phyloP scores from a whole-genome alignment of 35 echinoderm and acorn worm species.

The Ptychodera flava region DNA sequence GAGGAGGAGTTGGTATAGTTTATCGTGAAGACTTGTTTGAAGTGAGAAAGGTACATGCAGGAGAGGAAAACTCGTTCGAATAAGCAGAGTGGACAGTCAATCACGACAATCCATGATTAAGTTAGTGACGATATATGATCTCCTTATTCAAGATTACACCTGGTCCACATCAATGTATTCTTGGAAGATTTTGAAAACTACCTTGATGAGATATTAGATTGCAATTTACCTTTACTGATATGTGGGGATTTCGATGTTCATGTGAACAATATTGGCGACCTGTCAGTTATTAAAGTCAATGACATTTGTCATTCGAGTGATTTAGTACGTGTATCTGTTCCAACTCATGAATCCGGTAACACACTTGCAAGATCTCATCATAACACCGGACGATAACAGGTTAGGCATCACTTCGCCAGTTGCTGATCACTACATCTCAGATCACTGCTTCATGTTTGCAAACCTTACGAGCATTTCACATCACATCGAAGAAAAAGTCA shows the following conservation, averaged over 20 bases:
- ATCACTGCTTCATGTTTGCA: background rate
- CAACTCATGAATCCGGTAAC: slow-evolving; percentile 10
- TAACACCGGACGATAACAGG: background rate
- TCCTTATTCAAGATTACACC: slow-evolving; percentile 11
- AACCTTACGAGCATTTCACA: background rate
- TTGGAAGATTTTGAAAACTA: slow-evolving; percentile 7
- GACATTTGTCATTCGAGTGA: slow-evolving; percentile 2
- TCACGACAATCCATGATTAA: background rate
- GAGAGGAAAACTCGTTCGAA: slow-evolving; percentile 10
- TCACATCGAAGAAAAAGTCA: background rate
- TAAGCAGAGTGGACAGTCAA: slow-evolving; percentile 7
- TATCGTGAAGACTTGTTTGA: background rate
- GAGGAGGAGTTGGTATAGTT: slow-evolving; percentile 9
- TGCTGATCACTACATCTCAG: background rate
- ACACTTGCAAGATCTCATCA: slow-evolving; percentile 10
- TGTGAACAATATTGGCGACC: slow-evolving; percentile 3
- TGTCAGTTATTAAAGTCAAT: background rate
- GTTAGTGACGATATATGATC: slow-evolving; percentile 11
- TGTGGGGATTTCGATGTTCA: slow-evolving; percentile 19
- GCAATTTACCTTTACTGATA: slow-evolving; percentile 6
- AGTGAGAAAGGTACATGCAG: background rate
- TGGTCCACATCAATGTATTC: background rate
- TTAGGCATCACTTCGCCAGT: background rate
- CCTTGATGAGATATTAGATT: background rate
- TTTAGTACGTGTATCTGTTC: background rate